Evolutionary conservation across 92 coral and sea anemone genomes (phyloP), one percentile per base, ranked within the genome.

Genomic region (Bergia puertoricense): DNA sequence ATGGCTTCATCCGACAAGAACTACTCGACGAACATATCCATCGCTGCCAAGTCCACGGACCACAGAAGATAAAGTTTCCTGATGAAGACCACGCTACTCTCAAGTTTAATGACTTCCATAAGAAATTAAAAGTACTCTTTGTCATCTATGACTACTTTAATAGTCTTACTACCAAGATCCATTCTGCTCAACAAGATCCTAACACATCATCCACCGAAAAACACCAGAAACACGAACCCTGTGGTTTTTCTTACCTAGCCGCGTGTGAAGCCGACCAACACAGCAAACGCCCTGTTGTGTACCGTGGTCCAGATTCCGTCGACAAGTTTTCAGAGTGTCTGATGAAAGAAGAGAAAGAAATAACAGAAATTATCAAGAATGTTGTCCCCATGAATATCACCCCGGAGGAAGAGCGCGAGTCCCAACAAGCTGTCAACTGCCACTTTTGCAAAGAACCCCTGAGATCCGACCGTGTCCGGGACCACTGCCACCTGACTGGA

Each of bases 1-100:
- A 89, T 30, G 92, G 94, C 1, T 92, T 92, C 37, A 78, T 57
- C 13, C 88, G 94, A 18, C 50, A 88, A 78, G 91, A 91, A 42
- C 91, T 91, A 0, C 79, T 93, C 30, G 59, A 88, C 10, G 30
- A 30, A 90, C 91, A 9, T 93, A 93, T 36, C 5, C 54, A 48
- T 8, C 54, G 5, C 4, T 8, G 5, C 54, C 54, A 48, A 4
- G 8, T 8, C 54, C 54, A 88, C 86, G 30, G 30, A 30, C 30
- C 30, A 30, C 30, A 30, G 30, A 30, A 30, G 30, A 30, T 30
- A 30, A 30, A 30, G 30, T 30, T 30, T 30, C 30, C 30, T 30
- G 30, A 30, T 30, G 30, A 30, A 30, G 30, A 30, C 48, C 45
- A 91, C 68, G 81, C 88, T 30, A 14, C 57, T 0, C 44, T 93